These are phyloP conservation scores for Crocidura indochinensis DNA, from an alignment of 2,797 vertebrate species.

Conservation along the genomic window DNA sequence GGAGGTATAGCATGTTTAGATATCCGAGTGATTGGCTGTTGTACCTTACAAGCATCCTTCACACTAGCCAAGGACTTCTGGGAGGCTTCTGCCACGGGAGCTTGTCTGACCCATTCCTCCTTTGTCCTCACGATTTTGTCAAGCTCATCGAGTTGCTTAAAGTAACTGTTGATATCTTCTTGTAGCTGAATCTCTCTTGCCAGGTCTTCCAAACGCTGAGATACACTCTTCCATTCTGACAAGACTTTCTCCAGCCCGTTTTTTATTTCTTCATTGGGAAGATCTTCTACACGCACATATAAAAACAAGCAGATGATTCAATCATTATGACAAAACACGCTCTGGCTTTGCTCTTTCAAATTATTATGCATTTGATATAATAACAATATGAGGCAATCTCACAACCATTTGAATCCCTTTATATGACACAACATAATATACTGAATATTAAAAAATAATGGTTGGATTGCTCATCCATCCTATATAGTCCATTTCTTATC, in stretches of 20 bases:
- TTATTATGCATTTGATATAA: background rate
- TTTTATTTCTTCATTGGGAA: constrained; percentile 87
- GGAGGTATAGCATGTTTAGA: background rate
- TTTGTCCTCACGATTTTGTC: constrained; percentile 90
- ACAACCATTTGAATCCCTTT: background rate
- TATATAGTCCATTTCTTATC: no score
- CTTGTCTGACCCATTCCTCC: constrained; percentile 91
- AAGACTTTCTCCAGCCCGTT: constrained; percentile 89
- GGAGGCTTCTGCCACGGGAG: constrained; percentile 54
- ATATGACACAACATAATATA: background rate
- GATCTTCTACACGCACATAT: constrained; percentile 87
- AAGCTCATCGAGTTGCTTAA: constrained; percentile 91
- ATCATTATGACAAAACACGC: background rate
- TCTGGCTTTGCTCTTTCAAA: background rate
- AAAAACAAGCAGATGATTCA: constrained; percentile 41
- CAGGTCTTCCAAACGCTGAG: constrained; percentile 91
- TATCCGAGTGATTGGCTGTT: constrained; percentile 1
- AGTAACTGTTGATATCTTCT: constrained; percentile 90
- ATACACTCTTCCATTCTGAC: constrained; percentile 91
- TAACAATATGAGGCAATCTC: background rate
- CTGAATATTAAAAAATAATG: background rate
- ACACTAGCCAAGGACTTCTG: constrained; percentile 85
- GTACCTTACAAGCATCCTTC: constrained; percentile 93
- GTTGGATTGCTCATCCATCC: no score
- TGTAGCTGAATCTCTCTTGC: constrained; percentile 91